A percentile compares a stretch with the other conserved stretches of the same genome.
These are phyloP conservation scores for Nomada flava DNA, from an alignment of 2,888 invertebrate species.

Conservation along the genomic window DNA sequence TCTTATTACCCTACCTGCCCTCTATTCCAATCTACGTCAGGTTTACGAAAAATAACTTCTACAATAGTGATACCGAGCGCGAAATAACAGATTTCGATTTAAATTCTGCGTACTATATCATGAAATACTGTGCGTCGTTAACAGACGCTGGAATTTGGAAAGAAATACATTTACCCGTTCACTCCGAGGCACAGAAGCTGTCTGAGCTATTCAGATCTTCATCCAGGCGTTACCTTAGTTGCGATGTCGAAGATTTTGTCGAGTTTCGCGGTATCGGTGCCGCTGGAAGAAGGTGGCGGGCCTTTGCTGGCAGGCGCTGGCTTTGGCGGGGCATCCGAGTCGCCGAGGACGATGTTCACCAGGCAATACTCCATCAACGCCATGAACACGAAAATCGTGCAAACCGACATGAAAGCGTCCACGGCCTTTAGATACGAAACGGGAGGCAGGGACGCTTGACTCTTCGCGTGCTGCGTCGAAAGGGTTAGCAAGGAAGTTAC, in stretches of 20 bases:
- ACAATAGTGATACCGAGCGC: too few species aligned
- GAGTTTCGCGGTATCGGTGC: conserved; percentile 83
- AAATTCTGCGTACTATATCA: too few species aligned
- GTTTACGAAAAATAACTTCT: too few species aligned
- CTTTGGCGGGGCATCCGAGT: conserved; percentile 87
- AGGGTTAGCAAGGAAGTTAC: conserved; percentile 95
- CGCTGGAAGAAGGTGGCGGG: conserved; percentile 62
- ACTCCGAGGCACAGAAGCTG: conserved; percentile 74
- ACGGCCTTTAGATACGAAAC: conserved; percentile 97
- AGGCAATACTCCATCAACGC: conserved; percentile 97
- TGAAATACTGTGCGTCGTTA: too few species aligned
- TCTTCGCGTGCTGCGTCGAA: conserved; percentile 96
- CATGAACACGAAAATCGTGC: conserved; percentile 97
- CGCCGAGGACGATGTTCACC: conserved; percentile 93
- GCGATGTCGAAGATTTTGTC: conserved; percentile 86
- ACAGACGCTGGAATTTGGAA: neutral
- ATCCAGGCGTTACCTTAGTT: conserved; percentile 81
- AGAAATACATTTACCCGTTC: neutral
- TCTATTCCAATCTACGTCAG: too few species aligned
- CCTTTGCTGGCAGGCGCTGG: conserved; percentile 80
- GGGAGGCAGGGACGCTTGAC: conserved; percentile 95
- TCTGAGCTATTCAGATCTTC: conserved; percentile 51
- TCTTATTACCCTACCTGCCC: too few species aligned
- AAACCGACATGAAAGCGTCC: conserved; percentile 96
- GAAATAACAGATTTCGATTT: too few species aligned